Percentiles rank a stretch among this genome's conserved stretches.
These are phyloP conservation scores for Microplitis mediator DNA, from an alignment of 1,140 invertebrate species.

Conservation along the genomic window DNA sequence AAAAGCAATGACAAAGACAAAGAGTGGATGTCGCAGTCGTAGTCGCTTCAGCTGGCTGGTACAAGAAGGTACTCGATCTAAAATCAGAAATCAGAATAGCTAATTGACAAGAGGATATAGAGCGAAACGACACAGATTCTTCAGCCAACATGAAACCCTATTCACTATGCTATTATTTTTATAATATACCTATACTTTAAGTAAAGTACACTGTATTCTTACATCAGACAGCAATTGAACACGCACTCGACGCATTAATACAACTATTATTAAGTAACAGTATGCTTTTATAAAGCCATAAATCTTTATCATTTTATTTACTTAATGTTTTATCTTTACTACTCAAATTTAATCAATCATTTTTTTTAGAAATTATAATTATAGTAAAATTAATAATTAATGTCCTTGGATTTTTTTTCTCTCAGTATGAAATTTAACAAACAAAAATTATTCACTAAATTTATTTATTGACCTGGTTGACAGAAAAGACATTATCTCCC, in stretches of 20 bases:
- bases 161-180: too few species aligned
- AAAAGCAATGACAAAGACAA: too few species aligned
- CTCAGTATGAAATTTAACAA: too few species aligned
- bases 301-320: background rate
- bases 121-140: constrained; percentile 39
- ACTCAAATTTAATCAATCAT: too few species aligned
- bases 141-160: background rate
- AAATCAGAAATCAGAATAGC: background rate
- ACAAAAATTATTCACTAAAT: too few species aligned
- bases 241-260: background rate
- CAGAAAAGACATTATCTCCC: too few species aligned
- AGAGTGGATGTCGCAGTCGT: too few species aligned
- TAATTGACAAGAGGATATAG: constrained; percentile 22
- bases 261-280: background rate
- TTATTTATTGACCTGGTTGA: too few species aligned
- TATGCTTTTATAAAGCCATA: background rate
- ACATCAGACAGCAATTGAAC: constrained; percentile 31
- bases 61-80: background rate
- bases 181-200: background rate
- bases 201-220: constrained; percentile 17
- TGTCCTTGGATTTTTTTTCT: too few species aligned
- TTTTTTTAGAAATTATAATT: too few species aligned
- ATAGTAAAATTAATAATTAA: too few species aligned
- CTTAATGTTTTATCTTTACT: too few species aligned
- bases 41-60: background rate